A percentile compares a stretch with the other conserved stretches of the same genome.
phyloP scores from a whole-genome alignment of 2,113 vertebrate species.

The Speoplatyrhinus poulsoni region DNA sequence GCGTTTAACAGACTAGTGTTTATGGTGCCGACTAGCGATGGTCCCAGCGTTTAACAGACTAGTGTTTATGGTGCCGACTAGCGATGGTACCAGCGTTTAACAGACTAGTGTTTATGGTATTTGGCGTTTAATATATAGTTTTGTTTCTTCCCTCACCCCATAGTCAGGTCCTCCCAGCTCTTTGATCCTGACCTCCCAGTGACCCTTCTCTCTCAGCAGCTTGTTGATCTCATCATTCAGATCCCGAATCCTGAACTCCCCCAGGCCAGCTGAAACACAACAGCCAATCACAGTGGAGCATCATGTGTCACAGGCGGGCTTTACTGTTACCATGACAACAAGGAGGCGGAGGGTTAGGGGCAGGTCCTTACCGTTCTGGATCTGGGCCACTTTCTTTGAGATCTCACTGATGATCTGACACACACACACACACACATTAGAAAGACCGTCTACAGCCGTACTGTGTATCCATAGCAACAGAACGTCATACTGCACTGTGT shows the following conservation, averaged over 20 bases:
- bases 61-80: no score
- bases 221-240: constrained; percentile 99
- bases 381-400: constrained; percentile 97
- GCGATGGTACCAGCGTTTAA: no score
- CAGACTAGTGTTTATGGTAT: no score
- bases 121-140: no score
- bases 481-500: no score
- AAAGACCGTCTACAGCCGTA: no score
- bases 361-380: constrained; percentile 90
- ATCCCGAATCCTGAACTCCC: constrained; percentile 95
- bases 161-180: constrained; percentile 95
- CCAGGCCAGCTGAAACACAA: constrained; percentile 84
- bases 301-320: not conserved
- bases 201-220: constrained; percentile 94
- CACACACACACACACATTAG: constrained; percentile 15
- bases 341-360: not conserved
- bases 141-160: constrained; percentile 70
- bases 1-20: no score
- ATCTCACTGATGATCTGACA: constrained; percentile 96
- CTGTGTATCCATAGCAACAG: no score
- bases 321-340: not conserved
- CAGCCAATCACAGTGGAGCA: not conserved
- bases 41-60: no score
- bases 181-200: constrained; percentile 95
- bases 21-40: no score